Evolutionary conservation across 2,888 invertebrate species (phyloP).

Genomic region (Unio pictorum): DNA sequence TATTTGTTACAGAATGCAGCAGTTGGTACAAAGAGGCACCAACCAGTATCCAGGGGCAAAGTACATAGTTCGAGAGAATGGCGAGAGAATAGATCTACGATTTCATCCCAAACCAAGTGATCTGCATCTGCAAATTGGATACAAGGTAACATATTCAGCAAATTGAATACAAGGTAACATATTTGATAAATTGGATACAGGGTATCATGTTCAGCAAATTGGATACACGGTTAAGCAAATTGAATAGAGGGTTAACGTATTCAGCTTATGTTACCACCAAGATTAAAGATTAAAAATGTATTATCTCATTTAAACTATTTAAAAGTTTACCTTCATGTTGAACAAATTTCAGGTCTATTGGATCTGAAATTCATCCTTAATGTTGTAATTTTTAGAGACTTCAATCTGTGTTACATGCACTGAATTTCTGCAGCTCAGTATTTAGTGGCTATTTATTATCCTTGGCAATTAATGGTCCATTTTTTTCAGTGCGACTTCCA

Average conservation of each 20-base stretch:
- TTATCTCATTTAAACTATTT: background rate
- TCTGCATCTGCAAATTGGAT: constrained; percentile 71
- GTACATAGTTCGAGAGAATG: constrained; percentile 98
- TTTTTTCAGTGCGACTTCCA: too few species aligned
- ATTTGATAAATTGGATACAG: constrained; percentile 67
- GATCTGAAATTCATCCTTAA: background rate
- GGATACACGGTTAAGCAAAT: constrained; percentile 43
- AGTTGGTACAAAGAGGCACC: constrained; percentile 95
- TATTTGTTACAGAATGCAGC: constrained; percentile 79
- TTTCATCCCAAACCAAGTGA: constrained; percentile 91
- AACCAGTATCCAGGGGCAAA: constrained; percentile 99
- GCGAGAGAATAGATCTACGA: constrained; percentile 96
- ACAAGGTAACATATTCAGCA: constrained; percentile 55
- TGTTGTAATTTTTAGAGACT: too few species aligned
- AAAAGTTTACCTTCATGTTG: background rate
- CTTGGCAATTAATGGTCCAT: too few species aligned
- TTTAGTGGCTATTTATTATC: too few species aligned
- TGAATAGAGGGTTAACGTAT: constrained; percentile 66
- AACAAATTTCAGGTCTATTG: background rate
- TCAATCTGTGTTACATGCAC: too few species aligned
- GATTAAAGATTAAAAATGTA: too few species aligned
- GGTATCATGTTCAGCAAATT: constrained; percentile 33
- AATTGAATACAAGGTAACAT: constrained; percentile 68
- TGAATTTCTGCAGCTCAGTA: too few species aligned
- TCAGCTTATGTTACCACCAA: background rate